Base-by-base conservation (phyloP, 2,888 invertebrate genomes). In the Folsomia manolachei region DNA sequence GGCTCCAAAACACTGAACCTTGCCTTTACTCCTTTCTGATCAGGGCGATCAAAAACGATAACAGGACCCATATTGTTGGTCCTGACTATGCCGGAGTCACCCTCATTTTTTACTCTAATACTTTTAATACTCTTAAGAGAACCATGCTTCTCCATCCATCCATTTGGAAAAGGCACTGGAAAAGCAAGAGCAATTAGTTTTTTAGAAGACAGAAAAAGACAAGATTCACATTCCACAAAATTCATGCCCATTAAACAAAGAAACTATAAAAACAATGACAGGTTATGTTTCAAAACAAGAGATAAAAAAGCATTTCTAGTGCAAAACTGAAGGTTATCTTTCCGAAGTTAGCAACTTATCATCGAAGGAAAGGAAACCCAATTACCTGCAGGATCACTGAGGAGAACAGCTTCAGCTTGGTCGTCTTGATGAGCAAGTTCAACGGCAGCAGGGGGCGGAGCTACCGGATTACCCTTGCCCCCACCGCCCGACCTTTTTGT, bases 1-100 rank as follows among this genome's bases (percentile, higher is more conserved):
- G 77, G 79, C 68, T 80, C 78, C 66, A 80, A 60, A 19, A 80
- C 80, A 62, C 78, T 78, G 71, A 78, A 80, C 53, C 80, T 72
- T 61, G 80, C 77, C 63, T 78, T 76, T 27, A 71, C 72, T 65
- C 70, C 66, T 24, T 74, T 76, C 9, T 74, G 63, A 18, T 71
- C 64, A 21, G 78, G 80, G 23, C 73, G 64, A 73, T 80, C 80
- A 62, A 76, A 74, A 66, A 80, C 63, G 27, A 80, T 72, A 24
- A 80, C 77, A 11, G 78, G 78, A 24, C 71, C 74, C 18, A 68
- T 69, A 68, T 77, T 72, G 52, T 53, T 24, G 18, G 11, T 7
- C 14, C 52, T 51, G 24, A 27, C 65, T 63, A 79, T 76, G 23
- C 77, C 77, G 18, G 24, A 70, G 1, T 73, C 63, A 25, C 71